phyloP scores from a whole-genome alignment of 2,888 invertebrate genomes.

The Caenorhabditis drosophilae region DNA sequence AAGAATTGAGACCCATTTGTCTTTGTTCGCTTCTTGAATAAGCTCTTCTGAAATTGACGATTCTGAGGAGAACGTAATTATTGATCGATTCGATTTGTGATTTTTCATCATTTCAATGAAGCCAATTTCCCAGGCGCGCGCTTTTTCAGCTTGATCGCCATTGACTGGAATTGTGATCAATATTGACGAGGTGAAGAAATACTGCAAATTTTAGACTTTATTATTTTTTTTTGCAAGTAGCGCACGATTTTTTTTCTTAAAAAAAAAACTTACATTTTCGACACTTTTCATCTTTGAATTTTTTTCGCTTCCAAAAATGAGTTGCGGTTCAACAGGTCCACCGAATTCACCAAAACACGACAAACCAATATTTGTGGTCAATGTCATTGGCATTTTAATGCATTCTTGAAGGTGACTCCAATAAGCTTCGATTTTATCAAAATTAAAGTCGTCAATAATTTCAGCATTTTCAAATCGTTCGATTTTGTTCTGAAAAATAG shows the following conservation, averaged over 20 bases:
- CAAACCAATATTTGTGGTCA: conserved; percentile 7
- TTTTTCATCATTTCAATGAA: conserved; percentile 15
- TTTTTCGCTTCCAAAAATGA: not conserved
- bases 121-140: conserved; percentile 18
- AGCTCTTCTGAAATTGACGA: not conserved
- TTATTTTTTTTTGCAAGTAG: not conserved
- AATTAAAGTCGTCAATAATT: conserved; percentile 3
- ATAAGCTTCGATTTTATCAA: conserved; percentile 7
- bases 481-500: no score
- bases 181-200: conserved; percentile 1
- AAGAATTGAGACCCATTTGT: conserved; percentile 19
- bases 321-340: conserved; percentile 14
- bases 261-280: not conserved
- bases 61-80: conserved; percentile 6
- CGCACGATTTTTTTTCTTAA: no score
- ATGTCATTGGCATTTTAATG: conserved; percentile 7
- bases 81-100: not conserved
- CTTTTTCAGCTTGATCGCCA: conserved; percentile 2
- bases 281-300: not conserved
- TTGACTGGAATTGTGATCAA: conserved; percentile 13
- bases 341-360: conserved; percentile 27
- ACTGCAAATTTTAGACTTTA: conserved; percentile 8
- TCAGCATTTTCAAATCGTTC: not conserved
- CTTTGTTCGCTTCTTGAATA: conserved; percentile 8
- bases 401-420: conserved; percentile 13